Conservation (phyloP, 2,113 vertebrate genomes). For the Mastomys coucha region DNA sequence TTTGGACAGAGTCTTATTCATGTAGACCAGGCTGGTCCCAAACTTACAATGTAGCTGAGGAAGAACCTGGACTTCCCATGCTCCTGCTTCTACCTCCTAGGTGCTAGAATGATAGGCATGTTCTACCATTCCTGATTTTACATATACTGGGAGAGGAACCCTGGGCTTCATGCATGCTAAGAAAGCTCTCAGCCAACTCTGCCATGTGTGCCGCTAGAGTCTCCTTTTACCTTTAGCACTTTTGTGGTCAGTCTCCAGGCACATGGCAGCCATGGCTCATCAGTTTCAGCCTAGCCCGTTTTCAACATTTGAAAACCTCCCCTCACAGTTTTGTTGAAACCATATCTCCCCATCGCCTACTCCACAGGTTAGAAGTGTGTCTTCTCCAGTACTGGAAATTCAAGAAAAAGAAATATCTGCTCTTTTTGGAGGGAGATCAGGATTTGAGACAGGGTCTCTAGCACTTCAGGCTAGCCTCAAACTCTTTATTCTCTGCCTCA, state of each 20-base stretch:
- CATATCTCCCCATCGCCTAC: not conserved
- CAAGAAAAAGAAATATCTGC: not conserved
- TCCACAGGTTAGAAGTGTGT: not conserved
- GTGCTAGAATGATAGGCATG: not conserved
- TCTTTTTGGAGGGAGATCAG: not conserved
- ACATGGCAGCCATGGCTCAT: not conserved
- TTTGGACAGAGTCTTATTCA: not conserved
- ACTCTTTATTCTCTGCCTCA: not conserved
- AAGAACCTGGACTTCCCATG: not conserved
- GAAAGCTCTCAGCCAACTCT: not conserved
- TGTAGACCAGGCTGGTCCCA: not conserved
- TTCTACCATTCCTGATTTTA: not conserved
- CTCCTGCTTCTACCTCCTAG: not conserved
- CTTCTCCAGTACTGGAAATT: not conserved
- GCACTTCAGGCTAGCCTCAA: not conserved
- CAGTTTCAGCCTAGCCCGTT: not conserved
- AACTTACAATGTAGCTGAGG: not conserved
- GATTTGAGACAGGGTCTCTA: not conserved
- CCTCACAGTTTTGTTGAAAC: not conserved
- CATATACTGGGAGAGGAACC: not conserved
- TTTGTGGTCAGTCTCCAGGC: not conserved
- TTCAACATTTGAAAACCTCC: not conserved
- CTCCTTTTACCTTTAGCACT: not conserved
- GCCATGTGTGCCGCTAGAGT: fast-evolving
- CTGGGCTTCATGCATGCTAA: not conserved